Conservation (phyloP, 2,797 vertebrate genomes). For the Oreortyx pictus region DNA sequence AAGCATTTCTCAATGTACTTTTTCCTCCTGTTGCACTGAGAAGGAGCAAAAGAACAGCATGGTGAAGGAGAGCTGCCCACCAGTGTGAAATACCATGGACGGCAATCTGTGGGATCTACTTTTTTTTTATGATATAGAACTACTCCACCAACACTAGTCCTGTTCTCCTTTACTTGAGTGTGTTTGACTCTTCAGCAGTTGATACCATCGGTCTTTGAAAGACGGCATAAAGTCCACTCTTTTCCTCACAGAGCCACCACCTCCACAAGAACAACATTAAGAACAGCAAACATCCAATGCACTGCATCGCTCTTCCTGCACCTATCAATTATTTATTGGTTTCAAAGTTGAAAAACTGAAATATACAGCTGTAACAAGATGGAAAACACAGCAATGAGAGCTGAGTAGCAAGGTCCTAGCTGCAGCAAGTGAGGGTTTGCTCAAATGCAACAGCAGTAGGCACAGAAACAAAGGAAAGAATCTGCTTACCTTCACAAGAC, state of each 20-base stretch:
- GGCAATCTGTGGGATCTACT: neutral
- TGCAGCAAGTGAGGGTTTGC: too few relatives aligned
- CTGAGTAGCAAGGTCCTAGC: too few relatives aligned
- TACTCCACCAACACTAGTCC: neutral
- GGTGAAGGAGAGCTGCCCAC: neutral
- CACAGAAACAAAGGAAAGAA: too few relatives aligned
- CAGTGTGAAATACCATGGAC: neutral
- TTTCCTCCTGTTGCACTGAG: neutral
- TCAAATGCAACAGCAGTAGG: too few relatives aligned
- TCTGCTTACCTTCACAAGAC: too few relatives aligned
- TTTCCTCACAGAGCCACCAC: neutral
- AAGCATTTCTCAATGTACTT: neutral
- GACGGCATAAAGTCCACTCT: neutral
- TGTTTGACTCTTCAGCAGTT: neutral
- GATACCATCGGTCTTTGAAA: neutral
- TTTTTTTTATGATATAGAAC: neutral
- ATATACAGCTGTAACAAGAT: too few relatives aligned
- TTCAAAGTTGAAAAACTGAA: neutral
- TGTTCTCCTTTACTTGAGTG: neutral
- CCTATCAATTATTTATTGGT: rapidly evolving
- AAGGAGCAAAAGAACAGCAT: neutral
- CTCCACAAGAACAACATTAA: neutral
- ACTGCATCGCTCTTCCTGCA: rapidly evolving
- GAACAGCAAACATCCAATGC: neutral
- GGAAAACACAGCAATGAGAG: too few relatives aligned